Evolutionary conservation across 1,140 invertebrate species (phyloP), one percentile per base, ranked within the genome.

Genomic region (Dreissena polymorpha): DNA sequence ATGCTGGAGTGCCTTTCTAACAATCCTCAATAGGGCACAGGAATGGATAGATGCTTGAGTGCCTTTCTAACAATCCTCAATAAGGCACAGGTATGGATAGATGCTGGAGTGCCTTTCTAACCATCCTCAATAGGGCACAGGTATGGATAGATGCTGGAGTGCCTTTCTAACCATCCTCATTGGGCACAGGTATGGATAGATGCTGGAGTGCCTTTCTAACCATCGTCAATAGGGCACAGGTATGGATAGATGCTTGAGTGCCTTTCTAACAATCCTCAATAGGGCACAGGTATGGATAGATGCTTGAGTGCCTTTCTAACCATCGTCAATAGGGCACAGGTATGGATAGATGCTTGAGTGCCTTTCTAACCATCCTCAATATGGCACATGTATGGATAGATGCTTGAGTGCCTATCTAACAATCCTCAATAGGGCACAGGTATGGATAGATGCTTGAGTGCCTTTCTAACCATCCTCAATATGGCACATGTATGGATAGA

Each of bases 191-290:
- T 92, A 79, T 65, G 51, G 25, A 29, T 2, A 39, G 39, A 39
- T 8, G 3, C 39, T 39, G 2, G 39, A 5, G 2, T 39, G 39
- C n/a, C 67, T 69, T 0, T 69, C 3, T 27, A 16, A 27, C 21
- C 53, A 3, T 93, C n/a, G 92, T 93, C 85, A 93, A 93, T 82
- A 90, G 92, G 88, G 90, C 89, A 25, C 92, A 93, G 91, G 92
- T 92, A 79, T 65, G 51, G 25, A 29, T 2, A 39, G 39, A 39
- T 8, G 3, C 39, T 39, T 39, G 39, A 5, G 2, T 39, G 39
- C n/a, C 67, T 69, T 0, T 69, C 3, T 27, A 16, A 27, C 21
- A 10, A 3, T 93, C n/a, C 92, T 93, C 85, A 93, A 93, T 82
- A 90, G 92, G 88, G 90, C 89, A 25, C 92, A 93, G 91, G 92